These are phyloP conservation scores for Baryphthengus martii DNA, from an alignment of 2,113 vertebrate genomes.

Conservation along the genomic window DNA sequence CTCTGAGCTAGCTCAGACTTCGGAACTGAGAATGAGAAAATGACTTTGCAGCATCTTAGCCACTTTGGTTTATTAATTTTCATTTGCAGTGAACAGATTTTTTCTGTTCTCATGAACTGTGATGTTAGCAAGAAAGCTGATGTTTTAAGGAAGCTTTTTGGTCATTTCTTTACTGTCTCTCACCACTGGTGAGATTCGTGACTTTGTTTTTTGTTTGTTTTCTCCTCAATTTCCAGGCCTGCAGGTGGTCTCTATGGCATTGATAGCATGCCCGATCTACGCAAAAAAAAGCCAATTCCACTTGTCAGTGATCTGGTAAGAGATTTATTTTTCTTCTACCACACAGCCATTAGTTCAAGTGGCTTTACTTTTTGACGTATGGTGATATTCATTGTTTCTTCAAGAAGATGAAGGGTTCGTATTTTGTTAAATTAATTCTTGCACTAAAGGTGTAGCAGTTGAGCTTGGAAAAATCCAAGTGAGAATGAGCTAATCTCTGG, in stretches of 20 bases:
- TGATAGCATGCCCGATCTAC: conserved; percentile 97
- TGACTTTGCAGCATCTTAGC: background rate
- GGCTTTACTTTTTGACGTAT: background rate
- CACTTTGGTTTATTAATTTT: background rate
- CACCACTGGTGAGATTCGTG: background rate
- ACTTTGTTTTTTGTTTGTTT: background rate
- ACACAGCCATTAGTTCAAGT: background rate
- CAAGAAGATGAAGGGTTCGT: background rate
- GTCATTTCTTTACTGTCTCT: background rate
- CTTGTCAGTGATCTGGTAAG: conserved; percentile 98
- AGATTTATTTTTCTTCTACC: background rate
- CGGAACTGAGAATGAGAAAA: background rate
- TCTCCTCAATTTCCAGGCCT: conserved; percentile 72
- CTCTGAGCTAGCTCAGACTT: background rate
- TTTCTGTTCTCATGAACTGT: background rate
- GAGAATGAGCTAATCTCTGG: background rate
- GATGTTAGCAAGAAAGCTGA: background rate
- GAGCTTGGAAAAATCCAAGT: background rate
- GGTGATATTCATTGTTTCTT: background rate
- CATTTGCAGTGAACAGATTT: background rate
- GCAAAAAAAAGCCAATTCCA: conserved; percentile 92
- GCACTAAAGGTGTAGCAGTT: background rate
- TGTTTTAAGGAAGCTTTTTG: background rate
- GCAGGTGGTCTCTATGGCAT: conserved; percentile 94
- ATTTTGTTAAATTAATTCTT: background rate